These are phyloP conservation scores for Mesoligia furuncula DNA, from an alignment of 2,888 invertebrate species.

Conservation along the genomic window DNA sequence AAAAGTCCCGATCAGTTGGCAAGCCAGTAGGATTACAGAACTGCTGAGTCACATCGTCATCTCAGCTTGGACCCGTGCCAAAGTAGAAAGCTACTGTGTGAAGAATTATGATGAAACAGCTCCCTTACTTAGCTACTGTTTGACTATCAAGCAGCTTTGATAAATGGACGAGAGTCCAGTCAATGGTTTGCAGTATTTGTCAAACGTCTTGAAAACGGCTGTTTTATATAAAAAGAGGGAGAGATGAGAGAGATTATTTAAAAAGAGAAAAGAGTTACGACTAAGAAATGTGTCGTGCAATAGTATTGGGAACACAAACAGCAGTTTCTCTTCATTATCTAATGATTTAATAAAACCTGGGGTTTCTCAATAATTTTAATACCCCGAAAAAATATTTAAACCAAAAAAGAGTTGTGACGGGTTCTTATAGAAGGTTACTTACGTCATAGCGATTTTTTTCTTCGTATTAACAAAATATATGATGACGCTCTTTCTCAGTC, in stretches of 20 bases:
- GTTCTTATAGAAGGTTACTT: neutral
- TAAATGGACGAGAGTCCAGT: slow-evolving; percentile 52
- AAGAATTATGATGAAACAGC: slow-evolving; percentile 66
- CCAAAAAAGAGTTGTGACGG: neutral
- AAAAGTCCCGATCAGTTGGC: slow-evolving; percentile 54
- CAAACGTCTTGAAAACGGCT: neutral
- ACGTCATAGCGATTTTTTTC: neutral
- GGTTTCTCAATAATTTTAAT: neutral
- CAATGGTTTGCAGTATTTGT: slow-evolving; percentile 41
- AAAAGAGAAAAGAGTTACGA: neutral
- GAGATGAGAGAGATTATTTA: neutral
- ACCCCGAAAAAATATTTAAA: neutral
- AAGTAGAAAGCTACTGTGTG: slow-evolving; percentile 63
- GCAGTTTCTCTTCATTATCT: neutral
- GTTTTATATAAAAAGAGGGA: neutral
- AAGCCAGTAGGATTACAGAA: slow-evolving; percentile 43
- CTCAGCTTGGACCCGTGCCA: slow-evolving; percentile 64
- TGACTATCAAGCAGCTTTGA: slow-evolving; percentile 58
- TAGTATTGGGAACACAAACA: neutral
- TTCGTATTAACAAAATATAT: neutral
- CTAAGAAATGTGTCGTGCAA: neutral
- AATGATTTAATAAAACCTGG: neutral
- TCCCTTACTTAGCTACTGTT: slow-evolving; percentile 55
- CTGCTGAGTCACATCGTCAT: slow-evolving; percentile 65
- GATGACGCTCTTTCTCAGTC: neutral